Percentiles rank a stretch among this genome's conserved stretches.
Evolutionary conservation across 2,888 invertebrate genomes (phyloP).

Genomic region (Drosophila buzzatii): DNA sequence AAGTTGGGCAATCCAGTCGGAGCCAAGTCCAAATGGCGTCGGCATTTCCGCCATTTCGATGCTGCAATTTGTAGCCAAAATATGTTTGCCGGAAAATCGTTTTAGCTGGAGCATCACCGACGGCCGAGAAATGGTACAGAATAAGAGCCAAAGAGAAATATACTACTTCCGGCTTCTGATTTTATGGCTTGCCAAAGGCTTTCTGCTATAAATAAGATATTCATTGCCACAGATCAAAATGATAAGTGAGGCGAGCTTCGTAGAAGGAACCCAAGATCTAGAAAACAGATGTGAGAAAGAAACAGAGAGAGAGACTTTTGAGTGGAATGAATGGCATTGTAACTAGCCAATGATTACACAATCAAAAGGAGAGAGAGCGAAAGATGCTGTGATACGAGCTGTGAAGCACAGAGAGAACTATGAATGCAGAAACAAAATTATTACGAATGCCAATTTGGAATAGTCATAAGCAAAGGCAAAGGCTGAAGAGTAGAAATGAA

Average conservation of each 20-base stretch:
- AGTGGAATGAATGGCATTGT: too few species aligned
- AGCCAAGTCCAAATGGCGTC: slow-evolving; percentile 31
- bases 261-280: neutral
- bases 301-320: neutral
- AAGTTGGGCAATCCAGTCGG: neutral
- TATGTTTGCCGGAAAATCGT: slow-evolving; percentile 20
- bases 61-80: slow-evolving; percentile 39
- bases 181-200: slow-evolving; percentile 13
- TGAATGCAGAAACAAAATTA: too few species aligned
- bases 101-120: neutral
- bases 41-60: slow-evolving; percentile 38
- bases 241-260: neutral
- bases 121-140: neutral
- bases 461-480: too few species aligned
- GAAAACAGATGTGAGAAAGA: neutral
- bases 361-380: too few species aligned
- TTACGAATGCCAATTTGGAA: too few species aligned
- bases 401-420: too few species aligned
- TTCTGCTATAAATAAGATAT: neutral
- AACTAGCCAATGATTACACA: too few species aligned
- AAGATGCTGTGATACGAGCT: too few species aligned
- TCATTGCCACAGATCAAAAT: neutral
- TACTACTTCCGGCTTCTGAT: slow-evolving; percentile 1
- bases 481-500: too few species aligned
- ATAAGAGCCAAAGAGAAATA: neutral